phyloP scores from a whole-genome alignment of 2,113 vertebrate genomes.

The Tachysurus fulvidraco region DNA sequence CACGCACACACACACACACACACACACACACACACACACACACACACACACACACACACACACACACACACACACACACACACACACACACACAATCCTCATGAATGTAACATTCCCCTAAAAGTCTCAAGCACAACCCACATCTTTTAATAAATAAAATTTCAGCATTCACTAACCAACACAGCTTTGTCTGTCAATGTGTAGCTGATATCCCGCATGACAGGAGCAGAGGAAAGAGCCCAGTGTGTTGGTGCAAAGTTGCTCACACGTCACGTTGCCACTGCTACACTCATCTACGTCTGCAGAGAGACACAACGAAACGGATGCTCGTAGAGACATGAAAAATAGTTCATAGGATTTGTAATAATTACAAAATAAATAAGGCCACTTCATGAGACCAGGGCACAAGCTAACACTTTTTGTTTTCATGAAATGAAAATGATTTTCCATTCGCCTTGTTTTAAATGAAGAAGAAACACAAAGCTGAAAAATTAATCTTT shows the following conservation, averaged over 20 bases:
- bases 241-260: constrained; percentile 71
- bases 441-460: too few species aligned
- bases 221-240: constrained; percentile 76
- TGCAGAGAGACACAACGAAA: constrained; percentile 49
- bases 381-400: not conserved
- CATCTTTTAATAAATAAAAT: not conserved
- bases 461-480: too few species aligned
- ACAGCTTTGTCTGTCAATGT: constrained; percentile 73
- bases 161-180: constrained; percentile 67
- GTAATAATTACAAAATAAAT: not conserved
- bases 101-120: not conserved
- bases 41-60: constrained; percentile 5
- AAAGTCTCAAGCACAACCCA: not conserved
- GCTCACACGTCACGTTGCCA: constrained; percentile 66
- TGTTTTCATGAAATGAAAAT: too few species aligned
- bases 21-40: not conserved
- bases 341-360: not conserved
- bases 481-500: too few species aligned
- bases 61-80: not conserved
- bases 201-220: constrained; percentile 73
- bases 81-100: not conserved
- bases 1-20: not conserved
- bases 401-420: too few species aligned
- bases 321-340: not conserved
- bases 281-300: constrained; percentile 73